Evolutionary conservation across 2,797 vertebrate genomes (phyloP), one percentile per base, ranked within the genome.

Genomic region (Podarcis lilfordi): DNA sequence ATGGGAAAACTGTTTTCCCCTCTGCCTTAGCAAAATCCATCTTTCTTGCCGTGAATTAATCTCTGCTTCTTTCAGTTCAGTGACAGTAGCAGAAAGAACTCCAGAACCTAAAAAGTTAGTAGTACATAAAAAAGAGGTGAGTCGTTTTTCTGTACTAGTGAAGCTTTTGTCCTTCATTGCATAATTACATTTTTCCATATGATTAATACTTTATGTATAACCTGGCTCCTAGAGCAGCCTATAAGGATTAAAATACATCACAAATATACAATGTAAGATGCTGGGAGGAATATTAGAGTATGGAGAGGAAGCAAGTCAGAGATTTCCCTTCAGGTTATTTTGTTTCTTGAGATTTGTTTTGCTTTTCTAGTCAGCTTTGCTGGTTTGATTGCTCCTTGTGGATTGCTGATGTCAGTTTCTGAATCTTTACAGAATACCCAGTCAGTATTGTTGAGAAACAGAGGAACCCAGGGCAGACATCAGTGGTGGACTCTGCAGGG

Each of bases 71-170:
- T 8, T 3, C 87, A 97, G 97, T 9, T 93, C 72, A 88, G 86
- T 78, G 81, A 91, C 78, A 11, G 23, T 84, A 92, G 81, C 89
- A 92, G 85, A 86, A 93, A 91, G 91, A 0, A 88, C 86, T 69
- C 21, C 13, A 76, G 94, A 94, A 7, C 40, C 84, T 82, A 92
- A 86, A 66, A 91, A 69, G 4, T 29, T 11, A 80, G 55, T 74
- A 32, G 90, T 89, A 84, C 72, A 77, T 85, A 88, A 86, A 80
- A 80, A 89, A 88, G 83, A 72, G 92, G 96, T 97, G 91, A 96
- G 95, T 86, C 77, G 90, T 37, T 40, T 55, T 91, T 86, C 82
- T 71, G 5, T 2, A 87, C 1, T 74, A 81, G 35, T 15, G 23
- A 74, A 32, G 21, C 21, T 82, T 79, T n/a, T 80, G 2, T 35